phyloP scores from a whole-genome alignment of 37 sponge, comb jelly and placozoan species.

The Mnemiopsis leidyi region DNA sequence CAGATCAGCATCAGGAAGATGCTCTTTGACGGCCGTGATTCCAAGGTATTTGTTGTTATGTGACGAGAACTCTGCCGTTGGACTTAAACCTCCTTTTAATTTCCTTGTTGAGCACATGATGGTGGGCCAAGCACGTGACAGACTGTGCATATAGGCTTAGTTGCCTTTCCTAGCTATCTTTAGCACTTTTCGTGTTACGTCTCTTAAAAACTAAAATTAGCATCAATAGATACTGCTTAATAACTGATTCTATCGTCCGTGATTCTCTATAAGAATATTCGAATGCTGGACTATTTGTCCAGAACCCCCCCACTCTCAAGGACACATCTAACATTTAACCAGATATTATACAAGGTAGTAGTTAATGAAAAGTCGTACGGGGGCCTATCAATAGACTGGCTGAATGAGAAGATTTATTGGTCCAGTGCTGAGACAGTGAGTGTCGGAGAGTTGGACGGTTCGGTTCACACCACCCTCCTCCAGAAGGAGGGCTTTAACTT shows the following conservation, averaged over 20 bases:
- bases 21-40: neutral
- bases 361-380: neutral
- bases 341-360: constrained; percentile 51
- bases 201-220: too few species aligned
- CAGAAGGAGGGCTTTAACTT: constrained; percentile 30
- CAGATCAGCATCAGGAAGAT: constrained; percentile 14
- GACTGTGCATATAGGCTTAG: too few species aligned
- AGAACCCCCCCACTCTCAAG: neutral
- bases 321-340: constrained; percentile 16
- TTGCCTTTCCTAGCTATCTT: too few species aligned
- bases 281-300: too few species aligned
- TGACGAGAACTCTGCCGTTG: too few species aligned
- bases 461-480: neutral
- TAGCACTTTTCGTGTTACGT: too few species aligned
- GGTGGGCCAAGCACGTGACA: too few species aligned
- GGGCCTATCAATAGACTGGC: constrained; percentile 6
- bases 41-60: constrained; percentile 27
- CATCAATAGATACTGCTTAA: too few species aligned
- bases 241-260: too few species aligned
- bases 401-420: constrained; percentile 50
- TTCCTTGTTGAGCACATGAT: too few species aligned
- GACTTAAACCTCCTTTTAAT: too few species aligned
- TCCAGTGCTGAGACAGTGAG: neutral
- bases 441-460: constrained; percentile 14
- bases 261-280: too few species aligned